These are phyloP conservation scores for Danio albolineatus DNA, from an alignment of 2,797 vertebrate genomes.

Conservation along the genomic window DNA sequence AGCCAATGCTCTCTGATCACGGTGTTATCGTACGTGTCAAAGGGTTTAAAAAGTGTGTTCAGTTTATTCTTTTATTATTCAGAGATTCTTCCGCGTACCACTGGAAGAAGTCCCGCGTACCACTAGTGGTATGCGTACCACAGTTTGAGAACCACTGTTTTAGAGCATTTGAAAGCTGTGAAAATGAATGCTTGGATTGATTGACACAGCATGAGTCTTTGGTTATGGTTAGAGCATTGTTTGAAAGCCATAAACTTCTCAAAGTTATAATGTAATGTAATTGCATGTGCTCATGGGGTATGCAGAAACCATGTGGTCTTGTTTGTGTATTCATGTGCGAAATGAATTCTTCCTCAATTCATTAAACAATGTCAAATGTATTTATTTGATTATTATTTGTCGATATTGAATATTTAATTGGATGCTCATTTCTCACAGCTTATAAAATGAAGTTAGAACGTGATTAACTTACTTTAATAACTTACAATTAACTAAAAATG, in stretches of 20 bases:
- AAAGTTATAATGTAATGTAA: conserved; percentile 6
- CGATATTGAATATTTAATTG: not conserved
- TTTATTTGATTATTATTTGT: not conserved
- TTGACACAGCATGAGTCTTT: conserved; percentile 14
- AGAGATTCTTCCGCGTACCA: no score
- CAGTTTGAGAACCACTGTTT: no score
- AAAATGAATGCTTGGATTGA: conserved; percentile 17
- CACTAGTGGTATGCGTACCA: no score
- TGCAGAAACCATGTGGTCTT: conserved; percentile 11
- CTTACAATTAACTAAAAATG: no score
- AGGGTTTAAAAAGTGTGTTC: no score
- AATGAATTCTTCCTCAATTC: not conserved
- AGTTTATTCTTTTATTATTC: no score
- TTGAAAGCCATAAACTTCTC: not conserved
- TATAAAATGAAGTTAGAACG: no score
- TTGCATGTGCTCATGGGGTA: not conserved
- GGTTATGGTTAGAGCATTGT: conserved; percentile 22
- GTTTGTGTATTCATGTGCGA: conserved; percentile 1
- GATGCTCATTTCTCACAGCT: not conserved
- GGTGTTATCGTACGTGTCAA: no score
- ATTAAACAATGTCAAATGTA: no score
- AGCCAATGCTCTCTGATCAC: no score
- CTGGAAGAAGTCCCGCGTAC: no score
- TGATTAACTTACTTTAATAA: no score
- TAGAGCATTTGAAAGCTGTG: conserved; percentile 6